These are phyloP conservation scores for Poecilia velifera DNA, from an alignment of 2,797 vertebrate species.

Conservation along the genomic window DNA sequence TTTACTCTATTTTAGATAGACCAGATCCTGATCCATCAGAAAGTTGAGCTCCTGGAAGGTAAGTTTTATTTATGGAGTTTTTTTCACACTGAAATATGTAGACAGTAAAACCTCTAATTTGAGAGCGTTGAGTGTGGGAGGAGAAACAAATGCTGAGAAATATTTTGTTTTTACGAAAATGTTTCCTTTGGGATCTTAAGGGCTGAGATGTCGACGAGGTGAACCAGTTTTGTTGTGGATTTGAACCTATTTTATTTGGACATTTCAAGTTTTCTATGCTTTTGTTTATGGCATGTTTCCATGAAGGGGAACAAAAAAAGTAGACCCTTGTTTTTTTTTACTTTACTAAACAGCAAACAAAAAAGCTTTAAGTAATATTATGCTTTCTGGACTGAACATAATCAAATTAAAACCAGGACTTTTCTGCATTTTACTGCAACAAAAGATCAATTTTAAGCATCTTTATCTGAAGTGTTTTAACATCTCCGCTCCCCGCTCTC, in stretches of 20 bases:
- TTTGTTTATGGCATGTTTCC: background rate
- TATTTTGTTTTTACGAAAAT: background rate
- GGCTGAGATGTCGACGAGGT: background rate
- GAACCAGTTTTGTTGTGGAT: background rate
- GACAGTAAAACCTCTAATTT: background rate
- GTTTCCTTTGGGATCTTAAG: background rate
- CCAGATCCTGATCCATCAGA: conserved; percentile 90
- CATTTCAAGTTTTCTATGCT: background rate
- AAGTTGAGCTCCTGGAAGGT: conserved; percentile 88
- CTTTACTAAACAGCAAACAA: background rate
- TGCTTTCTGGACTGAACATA: background rate
- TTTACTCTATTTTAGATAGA: conserved; percentile 80
- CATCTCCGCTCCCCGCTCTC: rapidly evolving
- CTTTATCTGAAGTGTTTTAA: conserved; percentile 5
- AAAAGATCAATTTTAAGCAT: background rate
- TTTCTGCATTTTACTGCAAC: background rate
- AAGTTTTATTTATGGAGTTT: conserved; percentile 15
- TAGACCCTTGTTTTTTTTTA: background rate
- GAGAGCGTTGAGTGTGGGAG: too few species aligned
- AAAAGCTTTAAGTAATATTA: background rate
- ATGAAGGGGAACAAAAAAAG: background rate
- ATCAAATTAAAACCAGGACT: background rate
- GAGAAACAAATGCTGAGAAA: background rate
- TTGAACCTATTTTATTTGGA: background rate
- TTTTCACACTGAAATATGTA: background rate